A percentile compares a stretch with the other conserved stretches of the same genome.
phyloP scores from a whole-genome alignment of 1,140 invertebrate species.

The Drosophila takahashii region DNA sequence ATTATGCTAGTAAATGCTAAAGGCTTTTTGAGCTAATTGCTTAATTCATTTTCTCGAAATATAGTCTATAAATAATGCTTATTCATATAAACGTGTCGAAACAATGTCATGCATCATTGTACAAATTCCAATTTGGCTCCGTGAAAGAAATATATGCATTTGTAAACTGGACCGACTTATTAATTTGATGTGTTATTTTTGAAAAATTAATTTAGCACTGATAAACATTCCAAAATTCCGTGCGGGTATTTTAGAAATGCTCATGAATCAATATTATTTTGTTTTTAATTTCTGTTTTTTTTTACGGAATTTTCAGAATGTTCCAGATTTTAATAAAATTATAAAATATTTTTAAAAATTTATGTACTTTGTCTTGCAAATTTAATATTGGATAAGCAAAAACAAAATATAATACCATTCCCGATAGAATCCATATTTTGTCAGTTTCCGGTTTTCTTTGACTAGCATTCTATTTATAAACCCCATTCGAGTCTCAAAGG shows the following conservation, averaged over 20 bases:
- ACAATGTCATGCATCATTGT: background rate
- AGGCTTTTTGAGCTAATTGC: background rate
- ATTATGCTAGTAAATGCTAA: background rate
- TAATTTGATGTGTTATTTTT: conserved; percentile 7
- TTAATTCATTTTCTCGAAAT: background rate
- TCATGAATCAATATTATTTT: background rate
- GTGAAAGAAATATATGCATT: background rate
- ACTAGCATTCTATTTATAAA: background rate
- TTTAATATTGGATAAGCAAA: too few species aligned
- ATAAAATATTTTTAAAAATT: too few species aligned
- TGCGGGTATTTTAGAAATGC: conserved; percentile 5
- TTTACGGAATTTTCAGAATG: background rate
- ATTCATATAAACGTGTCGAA: background rate
- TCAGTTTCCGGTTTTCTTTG: too few species aligned
- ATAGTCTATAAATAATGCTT: background rate
- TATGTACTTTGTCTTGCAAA: too few species aligned
- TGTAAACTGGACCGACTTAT: background rate
- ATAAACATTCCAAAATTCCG: conserved; percentile 5
- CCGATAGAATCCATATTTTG: too few species aligned
- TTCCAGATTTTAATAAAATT: too few species aligned
- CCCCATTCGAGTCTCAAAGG: background rate
- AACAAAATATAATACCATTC: too few species aligned
- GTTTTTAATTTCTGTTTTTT: background rate
- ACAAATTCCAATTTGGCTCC: background rate
- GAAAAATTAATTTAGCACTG: background rate